Conservation (phyloP, 1,140 invertebrate genomes). For the Augochlora pura region DNA sequence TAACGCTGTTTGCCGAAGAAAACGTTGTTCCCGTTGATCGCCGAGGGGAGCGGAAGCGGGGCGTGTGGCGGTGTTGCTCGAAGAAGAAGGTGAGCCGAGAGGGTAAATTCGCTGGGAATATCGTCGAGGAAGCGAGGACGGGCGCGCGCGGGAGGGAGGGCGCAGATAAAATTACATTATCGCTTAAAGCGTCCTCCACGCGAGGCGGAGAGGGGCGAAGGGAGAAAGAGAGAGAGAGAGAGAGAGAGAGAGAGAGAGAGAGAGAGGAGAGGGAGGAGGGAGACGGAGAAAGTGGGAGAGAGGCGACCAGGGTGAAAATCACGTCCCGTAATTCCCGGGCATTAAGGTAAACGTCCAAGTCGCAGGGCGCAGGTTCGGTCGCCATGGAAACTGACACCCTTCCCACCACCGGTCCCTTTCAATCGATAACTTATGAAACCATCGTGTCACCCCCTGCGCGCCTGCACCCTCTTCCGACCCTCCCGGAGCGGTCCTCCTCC, state of each 20-base stretch:
- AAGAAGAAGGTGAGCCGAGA: background rate
- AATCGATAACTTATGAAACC: slow-evolving; percentile 80
- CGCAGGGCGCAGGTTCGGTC: slow-evolving; percentile 76
- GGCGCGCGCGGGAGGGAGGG: too few species aligned
- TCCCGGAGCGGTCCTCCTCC: slow-evolving; percentile 20
- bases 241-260: slow-evolving; percentile 59
- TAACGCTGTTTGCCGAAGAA: slow-evolving; percentile 73
- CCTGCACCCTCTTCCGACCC: background rate
- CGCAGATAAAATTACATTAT: slow-evolving; percentile 64
- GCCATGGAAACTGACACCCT: slow-evolving; percentile 71
- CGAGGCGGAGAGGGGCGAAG: background rate
- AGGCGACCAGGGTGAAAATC: slow-evolving; percentile 70
- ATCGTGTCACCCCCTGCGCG: slow-evolving; percentile 64
- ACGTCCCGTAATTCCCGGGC: slow-evolving; percentile 79
- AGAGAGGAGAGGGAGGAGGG: slow-evolving; percentile 15
- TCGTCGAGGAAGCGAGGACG: background rate
- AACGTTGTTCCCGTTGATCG: slow-evolving; percentile 50
- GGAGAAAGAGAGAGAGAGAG: slow-evolving; percentile 15
- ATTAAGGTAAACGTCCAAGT: slow-evolving; percentile 79
- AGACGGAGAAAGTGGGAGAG: slow-evolving; percentile 60
- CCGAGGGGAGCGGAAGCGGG: background rate
- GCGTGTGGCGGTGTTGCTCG: slow-evolving; percentile 7
- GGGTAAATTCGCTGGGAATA: background rate
- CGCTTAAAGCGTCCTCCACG: slow-evolving; percentile 60
- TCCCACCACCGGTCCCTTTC: slow-evolving; percentile 67